phyloP scores from a whole-genome alignment of 2,888 invertebrate species.

The Diploptera punctata region DNA sequence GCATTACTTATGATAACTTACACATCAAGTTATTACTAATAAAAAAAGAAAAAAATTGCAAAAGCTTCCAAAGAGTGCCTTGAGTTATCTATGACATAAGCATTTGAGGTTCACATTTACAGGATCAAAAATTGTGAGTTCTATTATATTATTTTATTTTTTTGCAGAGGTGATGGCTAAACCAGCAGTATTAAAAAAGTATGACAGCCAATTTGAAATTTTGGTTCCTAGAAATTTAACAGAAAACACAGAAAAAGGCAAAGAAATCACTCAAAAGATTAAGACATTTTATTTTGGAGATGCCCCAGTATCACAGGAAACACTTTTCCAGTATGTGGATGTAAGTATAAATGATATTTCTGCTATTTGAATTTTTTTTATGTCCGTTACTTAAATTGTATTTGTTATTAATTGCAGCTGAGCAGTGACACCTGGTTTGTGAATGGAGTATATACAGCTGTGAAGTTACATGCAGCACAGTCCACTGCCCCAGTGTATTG shows the following conservation, averaged over 20 bases:
- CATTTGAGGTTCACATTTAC: no score
- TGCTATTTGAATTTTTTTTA: background rate
- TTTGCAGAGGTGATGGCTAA: slow-evolving; percentile 32
- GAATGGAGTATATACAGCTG: slow-evolving; percentile 24
- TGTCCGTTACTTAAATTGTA: background rate
- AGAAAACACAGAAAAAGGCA: background rate
- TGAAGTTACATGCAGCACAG: slow-evolving; percentile 8
- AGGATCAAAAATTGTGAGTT: no score
- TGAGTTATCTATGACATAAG: no score
- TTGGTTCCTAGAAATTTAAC: slow-evolving; percentile 19
- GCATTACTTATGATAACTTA: no score
- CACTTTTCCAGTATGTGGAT: slow-evolving; percentile 22
- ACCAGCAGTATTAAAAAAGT: slow-evolving; percentile 4
- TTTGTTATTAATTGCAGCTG: slow-evolving; percentile 32
- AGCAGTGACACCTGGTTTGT: slow-evolving; percentile 33
- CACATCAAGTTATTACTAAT: no score
- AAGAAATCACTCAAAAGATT: slow-evolving; percentile 30
- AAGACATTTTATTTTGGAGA: slow-evolving; percentile 33
- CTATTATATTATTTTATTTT: no score
- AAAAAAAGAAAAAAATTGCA: no score
- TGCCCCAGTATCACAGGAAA: slow-evolving; percentile 30
- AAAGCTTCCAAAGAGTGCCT: no score
- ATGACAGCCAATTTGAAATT: slow-evolving; percentile 26
- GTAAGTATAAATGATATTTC: slow-evolving; percentile 12
- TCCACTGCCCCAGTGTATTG: slow-evolving; percentile 28